Conservation (phyloP, 2,113 vertebrate species). For the Cavia porcellus region DNA sequence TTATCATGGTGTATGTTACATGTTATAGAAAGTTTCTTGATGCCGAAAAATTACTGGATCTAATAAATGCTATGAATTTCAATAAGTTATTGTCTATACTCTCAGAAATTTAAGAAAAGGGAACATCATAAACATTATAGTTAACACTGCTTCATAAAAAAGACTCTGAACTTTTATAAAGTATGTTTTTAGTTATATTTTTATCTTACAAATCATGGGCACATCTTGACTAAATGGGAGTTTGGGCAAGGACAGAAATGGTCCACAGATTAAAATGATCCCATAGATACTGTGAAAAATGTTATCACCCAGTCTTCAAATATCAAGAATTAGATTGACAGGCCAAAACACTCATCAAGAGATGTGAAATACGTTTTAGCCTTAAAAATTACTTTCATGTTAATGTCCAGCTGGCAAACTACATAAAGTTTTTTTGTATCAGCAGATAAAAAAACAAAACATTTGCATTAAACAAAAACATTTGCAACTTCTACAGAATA, state of each 20-base stretch:
- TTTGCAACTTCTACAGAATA: slow-evolving; percentile 40
- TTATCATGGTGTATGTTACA: neutral
- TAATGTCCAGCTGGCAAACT: neutral
- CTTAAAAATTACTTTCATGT: slow-evolving; percentile 44
- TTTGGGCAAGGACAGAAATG: neutral
- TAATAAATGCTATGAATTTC: neutral
- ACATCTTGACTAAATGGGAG: neutral
- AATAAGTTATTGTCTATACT: neutral
- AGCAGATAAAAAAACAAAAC: neutral
- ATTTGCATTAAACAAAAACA: neutral
- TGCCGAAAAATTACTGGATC: neutral
- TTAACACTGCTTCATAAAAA: neutral
- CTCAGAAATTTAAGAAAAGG: slow-evolving; percentile 41
- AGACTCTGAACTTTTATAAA: slow-evolving; percentile 4
- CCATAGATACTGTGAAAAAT: neutral
- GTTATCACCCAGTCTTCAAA: neutral
- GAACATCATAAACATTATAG: neutral
- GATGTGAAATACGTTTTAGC: neutral
- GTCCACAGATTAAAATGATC: neutral
- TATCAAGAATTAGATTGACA: slow-evolving; percentile 23
- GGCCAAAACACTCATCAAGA: neutral
- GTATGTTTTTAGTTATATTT: slow-evolving; percentile 13
- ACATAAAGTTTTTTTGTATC: slow-evolving; percentile 35
- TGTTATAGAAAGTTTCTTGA: neutral
- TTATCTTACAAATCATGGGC: neutral